Percentiles rank a stretch among this genome's conserved stretches.
Evolutionary conservation across 2,888 invertebrate genomes (phyloP).

Genomic region (Microdon myrmicae): DNA sequence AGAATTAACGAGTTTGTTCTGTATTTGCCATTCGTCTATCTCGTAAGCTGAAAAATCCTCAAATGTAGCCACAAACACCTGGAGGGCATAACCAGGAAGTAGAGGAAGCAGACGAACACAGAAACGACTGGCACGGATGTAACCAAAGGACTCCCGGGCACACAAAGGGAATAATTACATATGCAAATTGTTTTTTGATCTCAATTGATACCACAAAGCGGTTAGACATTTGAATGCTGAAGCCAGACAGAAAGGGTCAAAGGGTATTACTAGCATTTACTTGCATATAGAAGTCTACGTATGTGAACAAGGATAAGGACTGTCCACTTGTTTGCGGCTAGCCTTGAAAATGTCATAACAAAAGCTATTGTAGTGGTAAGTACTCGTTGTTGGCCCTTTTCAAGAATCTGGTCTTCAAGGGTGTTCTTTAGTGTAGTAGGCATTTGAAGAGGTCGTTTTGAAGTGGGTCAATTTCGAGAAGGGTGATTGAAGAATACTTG

Average conservation of each 20-base stretch:
- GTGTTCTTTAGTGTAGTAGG: too few relatives aligned
- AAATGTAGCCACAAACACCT: slow-evolving; percentile 23
- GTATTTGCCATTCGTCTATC: slow-evolving; percentile 21
- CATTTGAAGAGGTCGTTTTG: too few relatives aligned
- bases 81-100: neutral
- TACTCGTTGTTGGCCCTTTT: slow-evolving; percentile 5
- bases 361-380: slow-evolving; percentile 10
- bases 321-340: slow-evolving; percentile 39
- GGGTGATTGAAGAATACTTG: too few relatives aligned
- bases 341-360: slow-evolving; percentile 44
- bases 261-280: slow-evolving; percentile 12
- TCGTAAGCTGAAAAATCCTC: slow-evolving; percentile 28
- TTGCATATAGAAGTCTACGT: slow-evolving; percentile 1
- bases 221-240: slow-evolving; percentile 42
- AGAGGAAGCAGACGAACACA: slow-evolving; percentile 3
- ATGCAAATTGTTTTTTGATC: slow-evolving; percentile 55
- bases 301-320: slow-evolving; percentile 4
- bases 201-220: slow-evolving; percentile 53
- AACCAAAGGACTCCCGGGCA: neutral
- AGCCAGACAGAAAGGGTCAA: slow-evolving; percentile 33
- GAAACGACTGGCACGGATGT: neutral
- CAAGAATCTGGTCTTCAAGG: too few relatives aligned
- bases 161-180: slow-evolving; percentile 52
- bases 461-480: too few relatives aligned
- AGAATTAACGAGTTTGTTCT: slow-evolving; percentile 40